Evolutionary conservation across 2,888 invertebrate species (phyloP), one percentile per base, ranked within the genome.

Genomic region (Lamproptera curius): DNA sequence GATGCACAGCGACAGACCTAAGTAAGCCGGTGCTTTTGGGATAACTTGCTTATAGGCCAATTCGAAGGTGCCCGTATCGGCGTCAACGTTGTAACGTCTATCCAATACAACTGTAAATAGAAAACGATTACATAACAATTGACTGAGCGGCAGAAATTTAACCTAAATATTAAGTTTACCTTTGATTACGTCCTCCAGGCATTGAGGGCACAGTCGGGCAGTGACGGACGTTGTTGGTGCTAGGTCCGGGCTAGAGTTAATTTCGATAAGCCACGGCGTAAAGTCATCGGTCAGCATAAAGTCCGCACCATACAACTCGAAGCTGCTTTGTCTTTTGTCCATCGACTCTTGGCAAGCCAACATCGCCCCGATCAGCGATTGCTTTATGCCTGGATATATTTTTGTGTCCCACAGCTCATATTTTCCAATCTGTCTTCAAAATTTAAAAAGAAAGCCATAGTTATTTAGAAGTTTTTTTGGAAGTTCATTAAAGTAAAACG

Each of bases 291-390:
- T 94, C 49, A 98, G 83, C 94, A 98, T 96, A 69, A 98, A 98
- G 78, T 98, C 98, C 0, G 97, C 97, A 11, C 98, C 98, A 63
- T 97, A 98, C 15, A 98, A 79, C 77, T 97, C 97, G 80, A 97
- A 98, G 43, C 96, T 96, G 60, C 96, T 95, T 63, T 84, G 87
- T 42, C 93, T 80, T 33, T 94, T 89, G 64, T 95, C 94, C 94
- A 95, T 94, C 8, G 92, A 90, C 42, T 95, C 94, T 68, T 97
- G 97, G 51, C 95, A 95, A 0, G 96, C 95, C 46, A 97, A 78
- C 88, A 97, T 91, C 0, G 96, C 92, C 50, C 96, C 96, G 20
- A 91, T 87, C 16, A 91, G 80, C 40, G 90, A 93, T 65, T 94
- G 92, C 55, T 93, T 93, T 91, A 96, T 96, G 45, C 94, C 95